A percentile compares a stretch with the other conserved stretches of the same genome.
phyloP scores from a whole-genome alignment of 2,113 vertebrate genomes.

The Gasterosteus nipponicus region DNA sequence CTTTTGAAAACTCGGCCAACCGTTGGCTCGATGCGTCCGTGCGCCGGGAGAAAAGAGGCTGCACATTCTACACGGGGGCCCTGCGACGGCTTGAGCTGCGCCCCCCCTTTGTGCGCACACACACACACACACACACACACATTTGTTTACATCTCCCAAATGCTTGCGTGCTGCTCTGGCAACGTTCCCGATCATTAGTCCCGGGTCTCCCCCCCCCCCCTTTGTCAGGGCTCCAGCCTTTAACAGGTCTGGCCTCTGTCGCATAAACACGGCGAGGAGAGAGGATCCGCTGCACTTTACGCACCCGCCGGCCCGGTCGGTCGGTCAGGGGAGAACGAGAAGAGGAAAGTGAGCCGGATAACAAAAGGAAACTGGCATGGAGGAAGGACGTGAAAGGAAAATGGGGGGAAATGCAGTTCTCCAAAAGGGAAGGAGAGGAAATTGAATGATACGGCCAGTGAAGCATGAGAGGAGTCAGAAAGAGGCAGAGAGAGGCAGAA shows the following conservation, averaged over 20 bases:
- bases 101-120: slow-evolving; percentile 47
- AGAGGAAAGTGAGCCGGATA: slow-evolving; percentile 13
- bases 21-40: slow-evolving; percentile 20
- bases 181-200: slow-evolving; percentile 65
- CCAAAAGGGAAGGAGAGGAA: slow-evolving; percentile 32
- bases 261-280: slow-evolving; percentile 63
- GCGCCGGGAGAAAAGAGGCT: slow-evolving; percentile 9
- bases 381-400: slow-evolving; percentile 2
- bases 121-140: slow-evolving; percentile 27
- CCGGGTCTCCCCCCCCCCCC: slow-evolving; percentile 8
- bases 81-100: slow-evolving; percentile 44
- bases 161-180: slow-evolving; percentile 69
- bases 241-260: slow-evolving; percentile 73
- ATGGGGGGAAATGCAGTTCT: slow-evolving; percentile 1
- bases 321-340: slow-evolving; percentile 17
- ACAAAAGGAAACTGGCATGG: slow-evolving; percentile 35
- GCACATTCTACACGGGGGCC: slow-evolving; percentile 31
- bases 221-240: slow-evolving; percentile 70
- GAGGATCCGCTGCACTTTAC: slow-evolving; percentile 40
- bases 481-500: not conserved
- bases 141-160: slow-evolving; percentile 72
- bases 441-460: slow-evolving; percentile 24
- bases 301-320: slow-evolving; percentile 7
- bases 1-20: slow-evolving; percentile 26
- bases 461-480: slow-evolving; percentile 22